A percentile compares a stretch with the other conserved stretches of the same genome.
Evolutionary conservation across 2,888 invertebrate genomes (phyloP).

Genomic region (Hybos culiciformis): DNA sequence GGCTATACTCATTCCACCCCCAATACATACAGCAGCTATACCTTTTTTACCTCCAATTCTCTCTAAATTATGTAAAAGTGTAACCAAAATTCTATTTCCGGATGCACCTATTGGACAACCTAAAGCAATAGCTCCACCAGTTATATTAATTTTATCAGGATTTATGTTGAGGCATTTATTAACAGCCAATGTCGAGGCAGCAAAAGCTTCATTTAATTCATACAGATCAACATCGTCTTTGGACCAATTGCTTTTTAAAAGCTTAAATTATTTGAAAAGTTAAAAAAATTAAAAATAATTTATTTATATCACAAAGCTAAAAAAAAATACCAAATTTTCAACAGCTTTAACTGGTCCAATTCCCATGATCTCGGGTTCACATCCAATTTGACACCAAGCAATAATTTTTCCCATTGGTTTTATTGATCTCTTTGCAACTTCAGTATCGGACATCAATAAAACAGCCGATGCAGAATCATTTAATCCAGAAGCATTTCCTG

Average conservation of each 20-base stretch:
- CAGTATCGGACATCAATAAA: conserved; percentile 51
- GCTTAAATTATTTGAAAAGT: conserved; percentile 32
- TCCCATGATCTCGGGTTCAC: conserved; percentile 70
- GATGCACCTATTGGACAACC: conserved; percentile 79
- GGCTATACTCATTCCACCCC: conserved; percentile 82
- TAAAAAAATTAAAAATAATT: neutral
- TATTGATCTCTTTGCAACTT: conserved; percentile 41
- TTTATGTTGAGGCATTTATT: conserved; percentile 49
- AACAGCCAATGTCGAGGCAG: conserved; percentile 57
- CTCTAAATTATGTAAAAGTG: conserved; percentile 53
- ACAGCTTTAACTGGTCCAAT: conserved; percentile 62
- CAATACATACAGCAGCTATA: conserved; percentile 65
- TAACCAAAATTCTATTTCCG: conserved; percentile 48
- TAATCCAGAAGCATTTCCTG: conserved; percentile 66
- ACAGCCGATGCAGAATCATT: conserved; percentile 86
- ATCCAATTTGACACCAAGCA: conserved; percentile 62
- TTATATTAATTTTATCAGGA: conserved; percentile 54
- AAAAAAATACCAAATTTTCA: conserved; percentile 44
- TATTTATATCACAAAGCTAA: neutral
- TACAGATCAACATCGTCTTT: conserved; percentile 64
- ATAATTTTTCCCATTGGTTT: conserved; percentile 59
- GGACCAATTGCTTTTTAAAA: conserved; percentile 47
- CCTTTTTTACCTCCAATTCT: conserved; percentile 51
- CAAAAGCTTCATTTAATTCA: conserved; percentile 82
- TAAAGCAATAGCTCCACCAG: conserved; percentile 69